These are phyloP conservation scores for Psittacula echo DNA, from an alignment of 2,797 vertebrate species.

Conservation along the genomic window DNA sequence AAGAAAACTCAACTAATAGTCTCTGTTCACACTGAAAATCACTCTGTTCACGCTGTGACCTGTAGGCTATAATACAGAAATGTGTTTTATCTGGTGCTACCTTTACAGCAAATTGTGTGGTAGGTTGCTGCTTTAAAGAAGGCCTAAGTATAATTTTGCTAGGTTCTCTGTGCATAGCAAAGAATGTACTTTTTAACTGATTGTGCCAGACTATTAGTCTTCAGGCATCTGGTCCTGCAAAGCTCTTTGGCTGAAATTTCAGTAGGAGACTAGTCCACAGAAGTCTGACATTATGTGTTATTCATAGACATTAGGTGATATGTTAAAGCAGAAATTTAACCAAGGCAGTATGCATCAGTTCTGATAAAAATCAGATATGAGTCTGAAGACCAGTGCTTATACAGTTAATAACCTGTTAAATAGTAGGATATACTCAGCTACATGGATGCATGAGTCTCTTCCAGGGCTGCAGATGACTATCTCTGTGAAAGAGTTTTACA, in stretches of 20 bases:
- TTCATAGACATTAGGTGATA: not conserved
- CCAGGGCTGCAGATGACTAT: not conserved
- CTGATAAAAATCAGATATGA: not conserved
- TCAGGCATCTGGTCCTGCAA: not conserved
- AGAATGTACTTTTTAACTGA: not conserved
- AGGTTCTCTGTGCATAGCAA: not conserved
- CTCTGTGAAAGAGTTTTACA: not conserved
- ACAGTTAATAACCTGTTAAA: not conserved
- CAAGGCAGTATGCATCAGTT: not conserved
- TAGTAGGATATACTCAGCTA: not conserved
- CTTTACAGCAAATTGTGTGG: not conserved
- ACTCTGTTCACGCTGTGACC: not conserved
- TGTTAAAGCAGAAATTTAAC: not conserved
- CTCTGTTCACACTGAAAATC: constrained; percentile 41
- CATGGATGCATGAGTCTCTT: rapidly evolving
- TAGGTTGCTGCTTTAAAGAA: not conserved
- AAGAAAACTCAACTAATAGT: constrained; percentile 40
- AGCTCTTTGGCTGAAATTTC: not conserved
- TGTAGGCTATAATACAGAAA: not conserved
- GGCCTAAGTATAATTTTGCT: not conserved
- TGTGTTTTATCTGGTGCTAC: not conserved
- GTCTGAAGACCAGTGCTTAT: not conserved
- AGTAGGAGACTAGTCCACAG: not conserved
- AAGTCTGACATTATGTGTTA: not conserved
- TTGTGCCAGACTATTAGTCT: not conserved